Evolutionary conservation across 2,113 vertebrate genomes (phyloP).

Genomic region (Calyptomena viridis): DNA sequence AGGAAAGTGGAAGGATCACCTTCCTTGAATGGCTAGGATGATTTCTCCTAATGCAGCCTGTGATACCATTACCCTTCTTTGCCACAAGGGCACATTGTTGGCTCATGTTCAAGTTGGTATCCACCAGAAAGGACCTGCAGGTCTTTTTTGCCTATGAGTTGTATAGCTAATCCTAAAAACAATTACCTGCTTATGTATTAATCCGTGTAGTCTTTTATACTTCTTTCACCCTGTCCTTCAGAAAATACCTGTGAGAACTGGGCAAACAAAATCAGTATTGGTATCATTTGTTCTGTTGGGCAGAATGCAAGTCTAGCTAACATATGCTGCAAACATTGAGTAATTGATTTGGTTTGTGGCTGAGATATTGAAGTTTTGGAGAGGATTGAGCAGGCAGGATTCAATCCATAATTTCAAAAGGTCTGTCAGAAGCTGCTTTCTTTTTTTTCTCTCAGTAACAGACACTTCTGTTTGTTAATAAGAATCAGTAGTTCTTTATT

Average conservation of each 20-base stretch:
- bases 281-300: not conserved
- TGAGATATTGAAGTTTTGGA: not conserved
- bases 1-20: not conserved
- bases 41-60: not conserved
- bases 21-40: not conserved
- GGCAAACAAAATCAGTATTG: not conserved
- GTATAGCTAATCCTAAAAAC: not conserved
- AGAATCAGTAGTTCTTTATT: not conserved
- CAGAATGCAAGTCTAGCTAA: not conserved
- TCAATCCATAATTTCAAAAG: not conserved
- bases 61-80: not conserved
- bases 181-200: not conserved
- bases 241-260: not conserved
- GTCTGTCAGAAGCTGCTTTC: not conserved
- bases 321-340: not conserved
- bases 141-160: not conserved
- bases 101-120: not conserved
- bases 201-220: not conserved
- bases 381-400: not conserved
- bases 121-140: not conserved
- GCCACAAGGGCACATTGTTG: not conserved
- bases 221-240: not conserved
- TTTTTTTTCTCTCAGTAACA: not conserved
- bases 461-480: not conserved
- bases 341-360: not conserved